Conservation (phyloP, 2,888 invertebrate species). For the Oxycera nigricornis region DNA sequence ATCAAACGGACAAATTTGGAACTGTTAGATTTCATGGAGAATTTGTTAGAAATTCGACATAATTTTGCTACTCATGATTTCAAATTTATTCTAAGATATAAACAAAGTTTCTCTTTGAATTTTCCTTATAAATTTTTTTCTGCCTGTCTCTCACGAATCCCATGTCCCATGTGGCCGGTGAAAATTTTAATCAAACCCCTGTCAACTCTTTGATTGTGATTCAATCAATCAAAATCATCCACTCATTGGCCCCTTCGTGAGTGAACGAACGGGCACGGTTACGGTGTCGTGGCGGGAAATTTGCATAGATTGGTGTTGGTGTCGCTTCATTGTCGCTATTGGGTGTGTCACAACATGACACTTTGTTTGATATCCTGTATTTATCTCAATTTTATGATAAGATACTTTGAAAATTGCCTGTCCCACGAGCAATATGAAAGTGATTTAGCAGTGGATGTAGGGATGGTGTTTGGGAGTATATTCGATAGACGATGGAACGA, state of each 20-base stretch:
- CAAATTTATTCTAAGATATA: too few species aligned
- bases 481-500: too few species aligned
- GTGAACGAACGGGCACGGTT: neutral
- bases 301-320: constrained; percentile 13
- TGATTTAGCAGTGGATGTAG: too few species aligned
- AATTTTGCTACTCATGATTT: too few species aligned
- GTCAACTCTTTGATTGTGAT: constrained; percentile 51
- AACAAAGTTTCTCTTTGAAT: too few species aligned
- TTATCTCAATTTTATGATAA: constrained; percentile 46
- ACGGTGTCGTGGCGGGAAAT: neutral
- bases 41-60: too few species aligned
- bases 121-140: too few species aligned
- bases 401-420: neutral
- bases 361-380: constrained; percentile 42
- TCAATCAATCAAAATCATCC: constrained; percentile 40
- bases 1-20: too few species aligned
- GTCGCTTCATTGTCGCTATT: constrained; percentile 26
- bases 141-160: too few species aligned
- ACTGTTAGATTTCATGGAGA: too few species aligned
- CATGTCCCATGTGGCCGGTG: constrained; percentile 61
- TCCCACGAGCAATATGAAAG: too few species aligned
- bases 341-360: constrained; percentile 45
- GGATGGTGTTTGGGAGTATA: too few species aligned
- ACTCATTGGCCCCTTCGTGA: neutral
- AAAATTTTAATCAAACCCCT: constrained; percentile 61